Percentiles rank a stretch among this genome's conserved stretches.
These are phyloP conservation scores for pig (Sus scrofa) DNA, from an alignment of 2,113 vertebrate genomes.

Conservation along the genomic window T2T-Sscrofa CM000827.6:92947001-92947500, in stretches of 20 bases:
- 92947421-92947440: neutral
- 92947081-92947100: neutral
- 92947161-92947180: slow-evolving; percentile 32
- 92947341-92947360: neutral
- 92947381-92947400: neutral
- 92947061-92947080: neutral
- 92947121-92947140: slow-evolving; percentile 2
- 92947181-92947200: slow-evolving; percentile 11
- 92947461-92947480: neutral
- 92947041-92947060: neutral
- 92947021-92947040: neutral
- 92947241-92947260: slow-evolving; percentile 26
- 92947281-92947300: neutral
- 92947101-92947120: neutral
- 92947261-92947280: neutral
- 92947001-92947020: neutral
- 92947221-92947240: slow-evolving; percentile 41
- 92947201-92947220: neutral
- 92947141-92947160: slow-evolving; percentile 3
- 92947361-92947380: neutral
- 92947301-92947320: neutral
- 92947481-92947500: neutral
- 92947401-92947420: neutral
- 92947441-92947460: neutral
- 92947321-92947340: slow-evolving; percentile 12